Base-by-base conservation (phyloP, 1,140 invertebrate genomes). In the Brachystomella parvula region DNA sequence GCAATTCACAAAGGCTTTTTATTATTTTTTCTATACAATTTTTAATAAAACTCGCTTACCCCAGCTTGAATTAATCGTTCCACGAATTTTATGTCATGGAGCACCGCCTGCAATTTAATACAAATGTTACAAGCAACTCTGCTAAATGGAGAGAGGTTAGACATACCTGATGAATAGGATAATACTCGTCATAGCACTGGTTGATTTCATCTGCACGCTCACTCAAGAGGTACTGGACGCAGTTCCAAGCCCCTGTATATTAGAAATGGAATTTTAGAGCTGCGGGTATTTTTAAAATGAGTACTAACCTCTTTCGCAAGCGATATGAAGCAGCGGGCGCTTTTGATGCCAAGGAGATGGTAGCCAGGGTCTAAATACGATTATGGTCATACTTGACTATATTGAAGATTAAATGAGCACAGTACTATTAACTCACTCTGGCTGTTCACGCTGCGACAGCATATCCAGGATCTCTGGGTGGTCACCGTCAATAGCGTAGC, bases 111-210 rank as follows among this genome's bases (percentile, higher is more conserved):
- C 67, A 30, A 49, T 31, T 35, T 64, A 31, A 57, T 39, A 64
- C 44, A 62, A 64, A 31, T 63, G 28, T 44, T 53, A 53, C 39
- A 12, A 61, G n/a, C 9, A 61, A 39, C 17, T n/a, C 49, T 56
- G 15, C 24, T 12, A 26, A 53, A 26, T 53, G 49, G 24, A 53
- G 24, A 53, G 49, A 26, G 9, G 9, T n/a, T 53, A 31, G 21
- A 56, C 15, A 47, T 31, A 71, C 86, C 73, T 87, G 85, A 75
- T 88, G 86, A 61, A 88, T 86, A 3, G 86, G 86, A 78, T 86
- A 87, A 75, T 87, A 87, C 78, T 88, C 86, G 74, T 88, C 86
- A 77, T 85, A 87, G 58, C 86, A 83, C 56, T 85, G 81, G 75
- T 88, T 86, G 17, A 88, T 85, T 77, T 88, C 86, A 69, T 87